phyloP scores from a whole-genome alignment of 1,140 invertebrate species.

The Drosophila varians region DNA sequence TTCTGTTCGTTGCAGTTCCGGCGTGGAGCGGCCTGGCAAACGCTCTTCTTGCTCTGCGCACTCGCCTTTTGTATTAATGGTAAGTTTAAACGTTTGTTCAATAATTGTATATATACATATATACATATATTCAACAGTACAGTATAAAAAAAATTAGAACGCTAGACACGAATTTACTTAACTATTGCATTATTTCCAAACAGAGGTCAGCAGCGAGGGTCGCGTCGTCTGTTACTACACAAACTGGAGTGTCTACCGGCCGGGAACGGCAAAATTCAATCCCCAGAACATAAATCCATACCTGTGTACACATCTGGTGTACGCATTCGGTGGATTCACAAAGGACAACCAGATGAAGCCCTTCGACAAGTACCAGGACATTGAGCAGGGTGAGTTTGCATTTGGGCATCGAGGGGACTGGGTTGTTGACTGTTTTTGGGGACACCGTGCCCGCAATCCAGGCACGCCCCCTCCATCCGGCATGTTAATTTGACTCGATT shows the following conservation, averaged over 20 bases:
- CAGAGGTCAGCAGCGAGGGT: constrained; percentile 84
- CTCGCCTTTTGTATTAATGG: constrained; percentile 75
- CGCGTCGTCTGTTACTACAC: constrained; percentile 96
- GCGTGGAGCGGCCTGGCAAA: constrained; percentile 79
- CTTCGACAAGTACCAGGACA: constrained; percentile 97
- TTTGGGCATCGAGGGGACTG: too few relatives aligned
- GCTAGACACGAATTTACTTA: too few relatives aligned
- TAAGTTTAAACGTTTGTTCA: constrained; percentile 32
- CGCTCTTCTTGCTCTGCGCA: constrained; percentile 74
- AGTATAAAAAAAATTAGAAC: neutral
- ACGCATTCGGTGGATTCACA: constrained; percentile 96
- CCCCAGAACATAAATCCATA: constrained; percentile 98
- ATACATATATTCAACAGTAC: too few relatives aligned
- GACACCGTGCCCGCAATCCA: constrained; percentile 30
- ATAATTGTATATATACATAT: too few relatives aligned
- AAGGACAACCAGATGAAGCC: constrained; percentile 95
- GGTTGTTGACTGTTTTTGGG: too few relatives aligned
- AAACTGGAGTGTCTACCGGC: constrained; percentile 96
- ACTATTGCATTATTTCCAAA: too few relatives aligned
- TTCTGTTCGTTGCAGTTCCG: constrained; percentile 62
- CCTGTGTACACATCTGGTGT: constrained; percentile 97
- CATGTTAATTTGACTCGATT: constrained; percentile 52
- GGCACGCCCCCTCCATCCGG: constrained; percentile 37
- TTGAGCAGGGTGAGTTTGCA: constrained; percentile 92
- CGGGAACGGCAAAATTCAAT: constrained; percentile 94